Percentiles rank a stretch among this genome's conserved stretches.
phyloP scores from a whole-genome alignment of 1,140 invertebrate genomes.

The Trissolcus basalis region DNA sequence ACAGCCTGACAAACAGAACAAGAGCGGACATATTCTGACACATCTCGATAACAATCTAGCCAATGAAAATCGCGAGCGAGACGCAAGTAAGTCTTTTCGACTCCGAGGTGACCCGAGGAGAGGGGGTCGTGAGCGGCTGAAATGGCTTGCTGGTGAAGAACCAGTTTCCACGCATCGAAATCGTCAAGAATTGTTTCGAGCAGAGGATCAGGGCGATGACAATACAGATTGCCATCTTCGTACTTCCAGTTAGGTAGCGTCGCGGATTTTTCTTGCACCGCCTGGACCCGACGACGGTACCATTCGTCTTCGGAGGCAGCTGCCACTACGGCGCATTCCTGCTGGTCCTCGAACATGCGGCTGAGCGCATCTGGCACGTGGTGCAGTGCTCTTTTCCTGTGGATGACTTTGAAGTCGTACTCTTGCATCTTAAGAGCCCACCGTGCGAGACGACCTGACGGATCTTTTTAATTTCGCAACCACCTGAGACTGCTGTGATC shows the following conservation, averaged over 20 bases:
- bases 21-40: background rate
- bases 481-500: conserved; percentile 12
- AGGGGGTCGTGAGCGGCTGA: background rate
- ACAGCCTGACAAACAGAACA: background rate
- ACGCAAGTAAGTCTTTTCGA: background rate
- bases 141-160: background rate
- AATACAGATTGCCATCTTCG: background rate
- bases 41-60: background rate
- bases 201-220: conserved; percentile 2
- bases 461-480: conserved; percentile 3
- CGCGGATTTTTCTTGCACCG: background rate
- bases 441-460: background rate
- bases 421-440: conserved; percentile 3
- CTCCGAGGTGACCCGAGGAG: background rate
- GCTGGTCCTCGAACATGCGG: conserved; percentile 5
- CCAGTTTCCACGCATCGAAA: background rate
- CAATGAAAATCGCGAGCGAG: background rate
- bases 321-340: background rate
- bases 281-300: background rate
- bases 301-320: background rate
- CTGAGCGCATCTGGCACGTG: conserved; percentile 3
- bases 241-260: background rate
- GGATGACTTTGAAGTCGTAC: background rate
- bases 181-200: background rate
- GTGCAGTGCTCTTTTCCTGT: too few relatives aligned